Conservation (phyloP, 2,888 invertebrate genomes). For the Heterodera filipjevi region DNA sequence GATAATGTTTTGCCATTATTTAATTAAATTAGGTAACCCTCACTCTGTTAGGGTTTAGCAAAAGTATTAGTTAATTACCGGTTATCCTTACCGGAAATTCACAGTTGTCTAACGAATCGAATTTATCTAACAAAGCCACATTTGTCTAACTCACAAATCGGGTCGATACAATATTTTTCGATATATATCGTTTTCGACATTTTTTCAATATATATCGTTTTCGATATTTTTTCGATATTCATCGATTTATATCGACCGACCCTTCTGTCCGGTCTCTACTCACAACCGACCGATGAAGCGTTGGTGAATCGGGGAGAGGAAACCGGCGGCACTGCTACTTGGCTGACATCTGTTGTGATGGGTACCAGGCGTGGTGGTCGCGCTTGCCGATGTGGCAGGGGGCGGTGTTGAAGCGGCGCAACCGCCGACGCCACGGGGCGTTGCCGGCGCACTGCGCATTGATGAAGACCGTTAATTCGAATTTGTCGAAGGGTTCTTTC, state of each 20-base stretch:
- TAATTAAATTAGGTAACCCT: too few species aligned
- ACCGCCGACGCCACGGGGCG: neutral
- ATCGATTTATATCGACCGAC: neutral
- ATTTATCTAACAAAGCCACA: too few species aligned
- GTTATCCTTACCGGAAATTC: too few species aligned
- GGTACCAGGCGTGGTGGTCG: neutral
- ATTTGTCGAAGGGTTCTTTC: neutral
- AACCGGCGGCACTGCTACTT: neutral
- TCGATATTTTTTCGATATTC: neutral
- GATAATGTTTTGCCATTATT: too few species aligned
- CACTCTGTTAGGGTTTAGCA: too few species aligned
- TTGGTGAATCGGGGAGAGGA: constrained; percentile 39
- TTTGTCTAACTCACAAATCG: too few species aligned
- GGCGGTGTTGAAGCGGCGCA: constrained; percentile 18
- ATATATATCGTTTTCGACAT: too few species aligned
- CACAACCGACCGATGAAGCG: constrained; percentile 38
- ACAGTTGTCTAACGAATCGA: too few species aligned
- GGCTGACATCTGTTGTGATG: neutral
- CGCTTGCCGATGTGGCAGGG: neutral
- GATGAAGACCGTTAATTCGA: neutral
- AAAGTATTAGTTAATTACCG: too few species aligned
- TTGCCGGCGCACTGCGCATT: constrained; percentile 1
- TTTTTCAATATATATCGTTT: too few species aligned
- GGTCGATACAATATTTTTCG: too few species aligned
- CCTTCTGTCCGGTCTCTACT: too few species aligned